phyloP scores from a whole-genome alignment of 1,140 invertebrate species.

The Aphidius gifuensis region DNA sequence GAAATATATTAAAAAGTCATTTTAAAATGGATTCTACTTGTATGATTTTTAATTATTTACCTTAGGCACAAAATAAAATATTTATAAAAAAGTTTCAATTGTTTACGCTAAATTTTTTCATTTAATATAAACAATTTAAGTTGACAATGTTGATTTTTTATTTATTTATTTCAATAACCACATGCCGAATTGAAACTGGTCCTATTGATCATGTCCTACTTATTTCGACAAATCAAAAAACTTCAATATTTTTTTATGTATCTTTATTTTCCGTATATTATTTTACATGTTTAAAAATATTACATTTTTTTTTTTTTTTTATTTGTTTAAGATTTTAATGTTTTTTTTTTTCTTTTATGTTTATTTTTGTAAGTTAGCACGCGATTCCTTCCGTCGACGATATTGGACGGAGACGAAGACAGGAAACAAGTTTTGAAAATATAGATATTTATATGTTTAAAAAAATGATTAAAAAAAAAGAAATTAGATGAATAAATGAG shows the following conservation, averaged over 20 bases:
- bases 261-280: background rate
- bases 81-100: too few species aligned
- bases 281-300: constrained; percentile 4
- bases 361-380: constrained; percentile 9
- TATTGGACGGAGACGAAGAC: background rate
- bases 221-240: constrained; percentile 31
- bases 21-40: too few species aligned
- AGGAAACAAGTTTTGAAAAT: background rate
- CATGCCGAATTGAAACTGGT: constrained; percentile 39
- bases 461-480: background rate
- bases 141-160: too few species aligned
- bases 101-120: too few species aligned
- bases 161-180: background rate
- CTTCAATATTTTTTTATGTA: constrained; percentile 13
- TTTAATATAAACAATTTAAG: too few species aligned
- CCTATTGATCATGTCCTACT: too few species aligned
- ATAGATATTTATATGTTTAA: background rate
- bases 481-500: too few species aligned
- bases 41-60: too few species aligned
- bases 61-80: too few species aligned
- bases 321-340: background rate
- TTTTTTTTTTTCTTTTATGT: constrained; percentile 10
- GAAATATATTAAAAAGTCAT: too few species aligned
- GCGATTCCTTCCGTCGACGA: constrained; percentile 19
- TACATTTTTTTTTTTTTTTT: constrained; percentile 1